Conservation (phyloP, 2,113 vertebrate species). For the Machaerirhynchus nigripectus region DNA sequence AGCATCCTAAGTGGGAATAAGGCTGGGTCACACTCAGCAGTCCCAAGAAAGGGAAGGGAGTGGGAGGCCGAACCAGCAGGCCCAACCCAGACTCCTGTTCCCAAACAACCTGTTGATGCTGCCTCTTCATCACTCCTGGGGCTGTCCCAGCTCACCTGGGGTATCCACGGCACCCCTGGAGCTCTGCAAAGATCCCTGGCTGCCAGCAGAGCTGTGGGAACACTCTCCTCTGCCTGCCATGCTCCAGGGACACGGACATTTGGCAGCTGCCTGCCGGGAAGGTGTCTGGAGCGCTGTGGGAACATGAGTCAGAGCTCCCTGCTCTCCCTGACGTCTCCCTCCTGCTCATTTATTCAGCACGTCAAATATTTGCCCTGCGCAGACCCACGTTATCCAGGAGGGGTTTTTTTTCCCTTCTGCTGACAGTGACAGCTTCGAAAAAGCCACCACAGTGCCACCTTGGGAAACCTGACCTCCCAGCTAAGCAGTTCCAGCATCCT, state of each 20-base stretch:
- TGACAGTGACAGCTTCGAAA: neutral
- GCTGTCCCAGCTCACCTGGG: neutral
- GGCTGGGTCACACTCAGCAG: neutral
- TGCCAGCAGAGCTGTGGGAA: neutral
- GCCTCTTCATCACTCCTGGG: neutral
- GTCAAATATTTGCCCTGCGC: conserved; percentile 40
- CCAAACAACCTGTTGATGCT: neutral
- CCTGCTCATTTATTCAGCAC: conserved; percentile 39
- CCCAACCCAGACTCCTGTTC: neutral
- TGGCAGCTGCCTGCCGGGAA: conserved; percentile 32
- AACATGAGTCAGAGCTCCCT: conserved; percentile 36
- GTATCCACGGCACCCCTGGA: rapidly evolving
- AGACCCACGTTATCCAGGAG: neutral
- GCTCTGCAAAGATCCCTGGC: neutral
- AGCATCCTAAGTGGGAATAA: neutral
- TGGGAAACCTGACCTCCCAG: neutral
- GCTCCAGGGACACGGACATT: neutral
- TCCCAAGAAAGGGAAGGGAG: neutral
- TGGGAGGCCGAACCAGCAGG: rapidly evolving
- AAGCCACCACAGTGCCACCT: conserved; percentile 48
- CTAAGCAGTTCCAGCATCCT: neutral
- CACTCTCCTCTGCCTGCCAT: rapidly evolving
- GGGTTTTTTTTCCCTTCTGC: neutral
- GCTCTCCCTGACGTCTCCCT: neutral
- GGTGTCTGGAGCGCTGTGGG: conserved; percentile 1